A percentile compares a stretch with the other conserved stretches of the same genome.
Conservation (phyloP, 2,113 vertebrate genomes). For the Colius striatus region DNA sequence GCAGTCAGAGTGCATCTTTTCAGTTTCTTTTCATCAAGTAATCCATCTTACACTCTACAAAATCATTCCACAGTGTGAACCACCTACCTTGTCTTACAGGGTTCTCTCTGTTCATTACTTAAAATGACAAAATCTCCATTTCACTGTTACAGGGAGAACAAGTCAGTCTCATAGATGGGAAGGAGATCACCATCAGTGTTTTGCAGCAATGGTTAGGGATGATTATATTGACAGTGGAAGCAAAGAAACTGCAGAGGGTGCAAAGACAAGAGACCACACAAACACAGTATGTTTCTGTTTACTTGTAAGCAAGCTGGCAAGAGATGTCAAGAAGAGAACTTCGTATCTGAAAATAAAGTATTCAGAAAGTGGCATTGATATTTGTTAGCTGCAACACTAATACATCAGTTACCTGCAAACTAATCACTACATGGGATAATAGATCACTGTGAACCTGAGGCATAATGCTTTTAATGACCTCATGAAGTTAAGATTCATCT, state of each 20-base stretch:
- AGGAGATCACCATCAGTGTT: background rate
- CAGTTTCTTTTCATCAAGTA: background rate
- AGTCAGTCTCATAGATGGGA: background rate
- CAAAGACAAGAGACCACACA: background rate
- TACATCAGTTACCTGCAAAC: background rate
- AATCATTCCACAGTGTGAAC: background rate
- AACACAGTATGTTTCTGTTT: background rate
- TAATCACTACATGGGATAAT: background rate
- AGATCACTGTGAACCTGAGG: conserved; percentile 7
- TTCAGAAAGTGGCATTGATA: conserved; percentile 26
- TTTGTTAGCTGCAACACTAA: background rate
- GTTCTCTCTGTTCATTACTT: background rate
- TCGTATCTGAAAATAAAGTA: background rate
- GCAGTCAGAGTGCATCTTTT: background rate
- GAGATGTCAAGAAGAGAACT: background rate
- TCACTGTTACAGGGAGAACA: background rate
- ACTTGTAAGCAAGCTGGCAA: background rate
- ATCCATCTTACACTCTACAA: background rate
- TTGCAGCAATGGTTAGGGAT: background rate
- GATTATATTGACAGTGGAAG: background rate
- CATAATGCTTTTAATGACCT: background rate
- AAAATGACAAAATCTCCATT: background rate
- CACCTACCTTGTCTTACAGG: background rate
- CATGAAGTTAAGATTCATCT: background rate
- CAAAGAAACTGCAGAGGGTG: background rate